phyloP scores from a whole-genome alignment of 2,113 vertebrate species.

The Sylvilagus bachmani region DNA sequence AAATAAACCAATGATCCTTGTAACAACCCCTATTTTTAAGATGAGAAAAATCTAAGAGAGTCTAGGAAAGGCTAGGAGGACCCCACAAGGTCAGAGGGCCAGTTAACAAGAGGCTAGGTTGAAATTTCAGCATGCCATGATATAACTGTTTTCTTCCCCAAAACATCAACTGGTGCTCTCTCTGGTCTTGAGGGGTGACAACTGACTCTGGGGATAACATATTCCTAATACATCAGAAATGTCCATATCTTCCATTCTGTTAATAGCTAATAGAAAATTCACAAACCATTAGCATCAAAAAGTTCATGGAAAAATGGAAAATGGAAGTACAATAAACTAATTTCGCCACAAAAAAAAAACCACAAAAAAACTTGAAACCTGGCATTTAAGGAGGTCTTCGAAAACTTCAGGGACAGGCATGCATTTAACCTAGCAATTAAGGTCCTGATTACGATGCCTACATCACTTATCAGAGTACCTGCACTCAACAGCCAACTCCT shows the following conservation, averaged over 20 bases:
- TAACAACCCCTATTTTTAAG: not conserved
- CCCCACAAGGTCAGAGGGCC: not conserved
- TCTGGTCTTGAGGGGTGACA: not conserved
- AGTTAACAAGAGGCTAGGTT: not conserved
- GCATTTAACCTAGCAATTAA: no score
- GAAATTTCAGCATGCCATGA: not conserved
- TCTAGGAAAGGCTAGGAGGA: no score
- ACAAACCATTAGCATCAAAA: not conserved
- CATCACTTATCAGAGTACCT: no score
- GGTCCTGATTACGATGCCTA: no score
- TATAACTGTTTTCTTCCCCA: not conserved
- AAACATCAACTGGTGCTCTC: not conserved
- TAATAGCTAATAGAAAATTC: not conserved
- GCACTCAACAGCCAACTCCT: no score
- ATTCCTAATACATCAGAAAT: rapidly evolving
- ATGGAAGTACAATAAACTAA: no score
- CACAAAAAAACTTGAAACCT: no score
- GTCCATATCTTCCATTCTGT: rapidly evolving
- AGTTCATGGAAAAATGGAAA: no score
- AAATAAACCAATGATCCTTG: not conserved
- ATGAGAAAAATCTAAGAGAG: not conserved
- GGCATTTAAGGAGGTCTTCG: no score
- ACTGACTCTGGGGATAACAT: rapidly evolving
- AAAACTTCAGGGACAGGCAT: no score
- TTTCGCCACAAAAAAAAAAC: no score